Evolutionary conservation across 2,888 invertebrate genomes (phyloP).

Genomic region (Malacosoma neustria): DNA sequence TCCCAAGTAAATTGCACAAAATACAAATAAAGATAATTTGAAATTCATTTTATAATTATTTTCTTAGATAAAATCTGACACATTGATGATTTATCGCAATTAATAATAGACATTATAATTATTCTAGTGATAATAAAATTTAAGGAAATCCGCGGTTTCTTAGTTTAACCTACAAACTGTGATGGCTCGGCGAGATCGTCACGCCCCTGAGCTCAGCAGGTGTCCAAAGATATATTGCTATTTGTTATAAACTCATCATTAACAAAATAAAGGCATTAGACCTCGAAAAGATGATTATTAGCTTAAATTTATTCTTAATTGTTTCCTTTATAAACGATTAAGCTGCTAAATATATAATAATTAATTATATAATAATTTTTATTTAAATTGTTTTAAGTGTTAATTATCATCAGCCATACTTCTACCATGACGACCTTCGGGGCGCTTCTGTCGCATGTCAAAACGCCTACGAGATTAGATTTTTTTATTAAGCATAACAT

Average conservation of each 20-base stretch:
- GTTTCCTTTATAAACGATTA: background rate
- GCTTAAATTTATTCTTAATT: background rate
- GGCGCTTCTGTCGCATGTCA: no score
- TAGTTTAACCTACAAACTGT: background rate
- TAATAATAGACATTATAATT: background rate
- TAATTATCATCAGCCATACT: no score
- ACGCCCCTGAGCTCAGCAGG: background rate
- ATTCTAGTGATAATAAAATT: background rate
- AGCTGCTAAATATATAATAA: background rate
- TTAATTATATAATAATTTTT: no score
- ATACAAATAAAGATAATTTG: background rate
- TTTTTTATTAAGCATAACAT: no score
- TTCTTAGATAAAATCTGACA: no score
- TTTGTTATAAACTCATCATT: background rate
- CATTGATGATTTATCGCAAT: no score
- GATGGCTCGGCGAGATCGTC: background rate
- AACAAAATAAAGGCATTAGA: background rate
- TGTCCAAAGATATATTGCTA: background rate
- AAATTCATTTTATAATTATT: background rate
- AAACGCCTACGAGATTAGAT: no score
- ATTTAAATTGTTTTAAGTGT: no score
- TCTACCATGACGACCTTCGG: no score
- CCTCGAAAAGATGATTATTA: background rate
- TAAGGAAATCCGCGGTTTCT: background rate
- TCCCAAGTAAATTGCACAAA: background rate